phyloP scores from a whole-genome alignment of 2,888 invertebrate species.

The Melitaea athalia region DNA sequence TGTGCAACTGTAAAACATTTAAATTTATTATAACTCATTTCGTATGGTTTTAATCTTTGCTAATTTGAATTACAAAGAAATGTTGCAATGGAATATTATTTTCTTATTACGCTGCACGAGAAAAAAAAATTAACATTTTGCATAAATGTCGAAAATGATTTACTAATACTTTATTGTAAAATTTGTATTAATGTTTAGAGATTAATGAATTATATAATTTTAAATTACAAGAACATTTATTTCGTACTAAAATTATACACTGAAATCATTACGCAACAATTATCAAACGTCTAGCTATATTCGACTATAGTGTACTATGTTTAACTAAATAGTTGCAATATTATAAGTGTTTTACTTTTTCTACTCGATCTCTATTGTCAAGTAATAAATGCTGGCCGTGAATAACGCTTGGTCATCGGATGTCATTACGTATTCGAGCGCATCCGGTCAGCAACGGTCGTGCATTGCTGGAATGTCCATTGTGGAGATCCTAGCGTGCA shows the following conservation, averaged over 20 bases:
- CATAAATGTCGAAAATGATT: neutral
- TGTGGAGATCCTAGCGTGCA: slow-evolving; percentile 33
- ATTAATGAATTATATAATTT: too few species aligned
- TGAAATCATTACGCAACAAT: too few species aligned
- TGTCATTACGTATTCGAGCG: slow-evolving; percentile 32
- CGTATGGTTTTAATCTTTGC: neutral
- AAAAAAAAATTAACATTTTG: neutral
- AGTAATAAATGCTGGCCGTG: slow-evolving; percentile 9
- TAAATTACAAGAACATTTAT: too few species aligned
- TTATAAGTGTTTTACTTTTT: neutral
- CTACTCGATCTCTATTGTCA: slow-evolving; percentile 5
- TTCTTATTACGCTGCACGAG: neutral
- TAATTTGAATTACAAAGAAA: slow-evolving; percentile 11
- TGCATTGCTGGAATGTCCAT: slow-evolving; percentile 54
- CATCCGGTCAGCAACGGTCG: slow-evolving; percentile 31
- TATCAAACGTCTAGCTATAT: too few species aligned
- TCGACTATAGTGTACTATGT: too few species aligned
- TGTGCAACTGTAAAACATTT: neutral
- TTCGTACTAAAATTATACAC: too few species aligned
- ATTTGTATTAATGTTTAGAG: too few species aligned
- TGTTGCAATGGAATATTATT: neutral
- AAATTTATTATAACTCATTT: neutral
- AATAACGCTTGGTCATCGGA: slow-evolving; percentile 28
- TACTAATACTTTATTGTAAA: too few species aligned
- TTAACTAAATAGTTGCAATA: too few species aligned